Percentiles rank a stretch among this genome's conserved stretches.
Conservation (phyloP, 1,140 invertebrate species). For the Sycobia sp. region DNA sequence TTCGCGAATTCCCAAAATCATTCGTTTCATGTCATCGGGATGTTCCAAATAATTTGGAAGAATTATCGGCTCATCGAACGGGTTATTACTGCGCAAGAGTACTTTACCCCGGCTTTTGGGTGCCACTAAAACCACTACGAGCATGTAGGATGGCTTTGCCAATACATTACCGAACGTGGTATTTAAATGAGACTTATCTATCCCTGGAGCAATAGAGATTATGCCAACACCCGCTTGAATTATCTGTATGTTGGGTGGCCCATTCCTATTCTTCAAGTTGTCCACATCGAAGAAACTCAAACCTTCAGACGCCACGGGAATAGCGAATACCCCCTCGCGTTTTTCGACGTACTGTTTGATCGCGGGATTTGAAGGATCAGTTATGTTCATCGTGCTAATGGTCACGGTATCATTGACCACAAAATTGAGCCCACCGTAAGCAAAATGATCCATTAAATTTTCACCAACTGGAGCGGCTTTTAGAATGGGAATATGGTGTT, state of each 20-base stretch:
- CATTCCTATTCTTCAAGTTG: background rate
- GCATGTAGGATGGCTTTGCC: background rate
- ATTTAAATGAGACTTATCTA: slow-evolving; percentile 47
- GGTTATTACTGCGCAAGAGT: slow-evolving; percentile 8
- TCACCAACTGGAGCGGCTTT: slow-evolving; percentile 65
- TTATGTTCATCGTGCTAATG: background rate
- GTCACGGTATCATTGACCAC: slow-evolving; percentile 1
- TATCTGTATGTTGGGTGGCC: slow-evolving; percentile 2
- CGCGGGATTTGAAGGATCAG: background rate
- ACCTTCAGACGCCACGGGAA: background rate
- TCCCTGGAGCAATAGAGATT: slow-evolving; percentile 64
- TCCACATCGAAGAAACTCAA: slow-evolving; percentile 4
- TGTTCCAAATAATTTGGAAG: slow-evolving; percentile 69
- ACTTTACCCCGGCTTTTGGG: slow-evolving; percentile 3
- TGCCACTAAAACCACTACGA: background rate
- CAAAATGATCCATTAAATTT: slow-evolving; percentile 64
- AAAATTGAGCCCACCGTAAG: slow-evolving; percentile 22
- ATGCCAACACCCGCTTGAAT: background rate
- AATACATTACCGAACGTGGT: background rate
- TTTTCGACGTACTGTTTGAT: background rate
- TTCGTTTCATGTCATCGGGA: slow-evolving; percentile 56
- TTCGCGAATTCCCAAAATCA: slow-evolving; percentile 61
- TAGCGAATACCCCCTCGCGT: slow-evolving; percentile 1
- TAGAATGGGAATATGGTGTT: slow-evolving; percentile 52
- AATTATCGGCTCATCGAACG: slow-evolving; percentile 65